Base-by-base conservation (phyloP, 2,888 invertebrate species). In the Opisthograptis luteolata region DNA sequence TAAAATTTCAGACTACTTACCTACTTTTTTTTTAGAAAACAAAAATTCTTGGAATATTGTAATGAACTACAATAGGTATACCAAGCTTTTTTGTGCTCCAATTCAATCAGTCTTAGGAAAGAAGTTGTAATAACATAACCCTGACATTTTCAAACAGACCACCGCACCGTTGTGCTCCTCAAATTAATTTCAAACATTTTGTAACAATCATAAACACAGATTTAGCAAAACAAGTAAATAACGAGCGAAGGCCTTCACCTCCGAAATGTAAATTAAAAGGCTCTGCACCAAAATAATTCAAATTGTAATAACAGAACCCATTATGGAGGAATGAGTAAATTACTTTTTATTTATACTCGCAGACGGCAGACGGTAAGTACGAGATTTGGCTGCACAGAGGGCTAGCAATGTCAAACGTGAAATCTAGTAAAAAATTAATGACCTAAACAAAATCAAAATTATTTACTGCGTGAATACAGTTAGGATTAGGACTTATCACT, bases 281-380 rank as follows among this genome's bases (percentile, higher is more conserved):
- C 15, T 15, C 22, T 40, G 39, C 24, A 20, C 39, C 37, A 40
- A 35, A 44, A 44, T 50, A 50, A 50, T 50, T 50, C 44, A 44
- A 50, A 44, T 39, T 44, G 39, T 27, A 50, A 43, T 50, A 44
- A 40, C 50, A 30, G 35, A 39, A 22, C 50, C 50, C 8, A 24
- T 22, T 27, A 17, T 1, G 24, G 19, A 14, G 19, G 15, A 34
- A 27, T 7, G 25, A 34, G 27, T 25, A 25, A n/a, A 32, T 34
- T 42, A 34, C 15, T 15, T 31, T 27, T 15, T 28, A 4, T 27
- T 15, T 28, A 4, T 13, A 13, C 28, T 28, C 28, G 7, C 28
- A 13, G 31, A n/a, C 24, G 14, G 15, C 9, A 25, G 1, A 3
- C 15, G 10, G 3, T 15, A n/a, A 2, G 14, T 4, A 14, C n/a